phyloP scores from a whole-genome alignment of 1,140 invertebrate species.

The Coptotermes formosanus region DNA sequence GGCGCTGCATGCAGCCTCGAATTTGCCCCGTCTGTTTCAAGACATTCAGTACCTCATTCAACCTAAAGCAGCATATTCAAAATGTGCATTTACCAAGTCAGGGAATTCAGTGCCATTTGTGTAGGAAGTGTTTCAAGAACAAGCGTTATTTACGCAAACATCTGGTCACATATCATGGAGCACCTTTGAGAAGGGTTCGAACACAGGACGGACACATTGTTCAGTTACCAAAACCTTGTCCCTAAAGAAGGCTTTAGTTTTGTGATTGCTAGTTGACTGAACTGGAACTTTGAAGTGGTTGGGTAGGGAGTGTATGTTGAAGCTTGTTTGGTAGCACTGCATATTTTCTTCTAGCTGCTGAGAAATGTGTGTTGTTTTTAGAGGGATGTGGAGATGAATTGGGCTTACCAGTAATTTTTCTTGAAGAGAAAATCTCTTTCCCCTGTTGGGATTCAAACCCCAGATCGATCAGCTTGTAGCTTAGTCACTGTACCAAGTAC shows the following conservation, averaged over 20 bases:
- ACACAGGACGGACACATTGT: background rate
- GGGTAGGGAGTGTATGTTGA: too few species aligned
- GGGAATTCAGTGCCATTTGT: background rate
- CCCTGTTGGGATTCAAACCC: too few species aligned
- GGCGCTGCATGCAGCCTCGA: slow-evolving; percentile 8
- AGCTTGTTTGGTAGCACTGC: too few species aligned
- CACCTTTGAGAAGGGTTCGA: background rate
- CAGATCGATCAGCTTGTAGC: too few species aligned
- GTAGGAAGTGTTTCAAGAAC: slow-evolving; percentile 3
- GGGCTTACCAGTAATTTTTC: too few species aligned
- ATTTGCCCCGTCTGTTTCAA: slow-evolving; percentile 8
- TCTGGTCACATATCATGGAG: slow-evolving; percentile 1
- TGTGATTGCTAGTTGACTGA: too few species aligned
- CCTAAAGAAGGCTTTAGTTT: background rate
- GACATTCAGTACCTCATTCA: slow-evolving; percentile 1
- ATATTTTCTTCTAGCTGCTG: too few species aligned
- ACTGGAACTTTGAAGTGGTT: too few species aligned
- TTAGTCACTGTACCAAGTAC: too few species aligned
- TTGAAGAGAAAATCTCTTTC: too few species aligned
- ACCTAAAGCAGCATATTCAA: slow-evolving; percentile 6
- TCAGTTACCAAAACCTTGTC: background rate
- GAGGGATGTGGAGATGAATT: too few species aligned
- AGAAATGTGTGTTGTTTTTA: too few species aligned
- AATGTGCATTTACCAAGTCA: background rate
- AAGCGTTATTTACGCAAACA: background rate